phyloP scores from a whole-genome alignment of 2,888 invertebrate species.

The Cordilura impudica region DNA sequence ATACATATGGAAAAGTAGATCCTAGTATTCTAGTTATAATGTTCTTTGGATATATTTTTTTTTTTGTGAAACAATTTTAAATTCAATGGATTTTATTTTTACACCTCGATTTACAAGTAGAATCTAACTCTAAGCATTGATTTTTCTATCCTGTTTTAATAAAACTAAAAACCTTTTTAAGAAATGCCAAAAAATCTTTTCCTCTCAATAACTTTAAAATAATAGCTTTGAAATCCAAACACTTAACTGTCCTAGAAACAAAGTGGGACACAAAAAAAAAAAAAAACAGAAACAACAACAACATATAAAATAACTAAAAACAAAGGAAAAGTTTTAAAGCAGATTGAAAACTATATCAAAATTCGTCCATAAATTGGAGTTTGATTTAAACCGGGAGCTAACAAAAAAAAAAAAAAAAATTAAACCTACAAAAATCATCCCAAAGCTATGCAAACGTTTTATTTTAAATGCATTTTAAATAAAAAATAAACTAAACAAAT shows the following conservation, averaged over 20 bases:
- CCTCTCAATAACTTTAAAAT: slow-evolving; percentile 62
- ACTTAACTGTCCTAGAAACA: neutral
- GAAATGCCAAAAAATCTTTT: slow-evolving; percentile 62
- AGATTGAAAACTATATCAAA: slow-evolving; percentile 75
- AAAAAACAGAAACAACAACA: slow-evolving; percentile 15
- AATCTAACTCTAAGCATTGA: slow-evolving; percentile 50
- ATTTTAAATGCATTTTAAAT: neutral
- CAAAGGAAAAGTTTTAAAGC: slow-evolving; percentile 71
- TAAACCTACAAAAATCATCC: slow-evolving; percentile 12
- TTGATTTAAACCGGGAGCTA: slow-evolving; percentile 65
- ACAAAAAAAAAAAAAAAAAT: slow-evolving; percentile 9
- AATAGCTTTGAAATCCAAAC: neutral
- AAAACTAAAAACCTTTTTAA: slow-evolving; percentile 42
- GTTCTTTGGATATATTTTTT: neutral
- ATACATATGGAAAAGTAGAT: neutral
- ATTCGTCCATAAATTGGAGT: slow-evolving; percentile 78
- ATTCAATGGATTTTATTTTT: slow-evolving; percentile 32
- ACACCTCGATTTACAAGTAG: slow-evolving; percentile 33
- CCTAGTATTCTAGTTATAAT: neutral
- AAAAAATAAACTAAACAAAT: slow-evolving; percentile 27
- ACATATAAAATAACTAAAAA: slow-evolving; percentile 31
- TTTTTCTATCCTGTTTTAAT: slow-evolving; percentile 33
- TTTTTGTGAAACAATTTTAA: neutral
- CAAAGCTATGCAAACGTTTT: neutral
- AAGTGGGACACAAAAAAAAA: slow-evolving; percentile 12